A percentile compares a stretch with the other conserved stretches of the same genome.
These are phyloP conservation scores for Desoria tigrina DNA, from an alignment of 2,888 invertebrate genomes.

Conservation along the genomic window DNA sequence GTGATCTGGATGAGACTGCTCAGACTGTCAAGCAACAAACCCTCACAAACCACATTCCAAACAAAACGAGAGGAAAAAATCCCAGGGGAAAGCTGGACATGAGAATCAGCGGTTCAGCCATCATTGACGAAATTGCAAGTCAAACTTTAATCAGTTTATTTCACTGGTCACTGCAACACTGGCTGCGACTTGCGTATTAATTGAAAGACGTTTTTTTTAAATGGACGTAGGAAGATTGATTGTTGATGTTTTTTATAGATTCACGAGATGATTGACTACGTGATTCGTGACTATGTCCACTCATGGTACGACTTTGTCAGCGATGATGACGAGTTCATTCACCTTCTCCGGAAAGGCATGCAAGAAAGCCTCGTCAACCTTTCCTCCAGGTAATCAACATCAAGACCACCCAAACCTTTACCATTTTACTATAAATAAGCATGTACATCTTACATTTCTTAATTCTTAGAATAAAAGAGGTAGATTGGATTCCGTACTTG, in stretches of 20 bases:
- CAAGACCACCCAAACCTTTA: neutral
- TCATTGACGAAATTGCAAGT: slow-evolving; percentile 83
- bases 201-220: too few relatives aligned
- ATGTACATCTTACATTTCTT: too few relatives aligned
- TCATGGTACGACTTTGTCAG: slow-evolving; percentile 64
- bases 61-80: neutral
- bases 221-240: too few relatives aligned
- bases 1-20: neutral
- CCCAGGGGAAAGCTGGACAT: slow-evolving; percentile 55
- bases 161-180: too few relatives aligned
- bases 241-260: too few relatives aligned
- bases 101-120: slow-evolving; percentile 78
- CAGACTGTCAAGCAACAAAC: too few relatives aligned
- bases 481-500: slow-evolving; percentile 86
- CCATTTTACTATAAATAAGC: neutral
- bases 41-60: too few relatives aligned
- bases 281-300: slow-evolving; percentile 78
- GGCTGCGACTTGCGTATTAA: too few relatives aligned
- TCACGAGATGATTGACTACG: slow-evolving; percentile 68
- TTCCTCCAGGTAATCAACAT: slow-evolving; percentile 67
- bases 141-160: too few relatives aligned
- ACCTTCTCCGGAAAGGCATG: slow-evolving; percentile 69
- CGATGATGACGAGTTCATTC: slow-evolving; percentile 73
- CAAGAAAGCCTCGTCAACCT: slow-evolving; percentile 72
- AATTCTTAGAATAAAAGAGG: slow-evolving; percentile 67